Evolutionary conservation across 2,888 invertebrate species (phyloP).

Genomic region (Acanthosepion esculentum): DNA sequence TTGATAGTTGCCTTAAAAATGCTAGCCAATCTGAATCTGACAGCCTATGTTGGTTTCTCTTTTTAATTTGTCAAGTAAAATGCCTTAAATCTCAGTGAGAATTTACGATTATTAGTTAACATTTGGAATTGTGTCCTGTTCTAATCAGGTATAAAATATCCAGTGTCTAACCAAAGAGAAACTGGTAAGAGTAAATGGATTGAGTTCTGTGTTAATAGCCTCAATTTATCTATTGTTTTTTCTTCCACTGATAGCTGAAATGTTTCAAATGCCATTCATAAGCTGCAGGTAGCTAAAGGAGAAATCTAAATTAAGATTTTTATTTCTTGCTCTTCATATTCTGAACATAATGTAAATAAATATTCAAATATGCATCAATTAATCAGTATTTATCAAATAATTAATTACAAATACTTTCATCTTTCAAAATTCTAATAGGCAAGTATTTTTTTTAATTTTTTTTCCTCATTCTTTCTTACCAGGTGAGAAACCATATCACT

Average conservation of each 20-base stretch:
- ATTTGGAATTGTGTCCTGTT: not conserved
- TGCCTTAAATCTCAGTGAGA: not conserved
- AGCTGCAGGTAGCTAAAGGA: not conserved
- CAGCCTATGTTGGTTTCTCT: not conserved
- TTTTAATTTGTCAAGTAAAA: not conserved
- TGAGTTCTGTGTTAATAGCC: not conserved
- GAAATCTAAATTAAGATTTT: not conserved
- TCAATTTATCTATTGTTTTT: not conserved
- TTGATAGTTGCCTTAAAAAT: not conserved
- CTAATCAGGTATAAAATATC: too few relatives aligned
- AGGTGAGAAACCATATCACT: constrained; percentile 84
- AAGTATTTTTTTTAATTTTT: not conserved
- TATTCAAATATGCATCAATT: not conserved
- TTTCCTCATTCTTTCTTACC: constrained; percentile 56
- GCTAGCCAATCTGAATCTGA: not conserved
- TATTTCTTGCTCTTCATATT: not conserved
- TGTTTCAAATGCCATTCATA: not conserved
- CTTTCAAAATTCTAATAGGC: too few relatives aligned
- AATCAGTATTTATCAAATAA: too few relatives aligned
- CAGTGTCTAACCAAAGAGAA: not conserved
- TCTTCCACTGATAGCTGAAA: not conserved
- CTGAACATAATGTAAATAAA: not conserved
- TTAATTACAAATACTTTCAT: not conserved
- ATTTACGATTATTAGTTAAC: not conserved
- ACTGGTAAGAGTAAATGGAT: not conserved